Evolutionary conservation across 2,113 vertebrate genomes (phyloP), one percentile per base, ranked within the genome.

Genomic region (Lasiurus cinereus): DNA sequence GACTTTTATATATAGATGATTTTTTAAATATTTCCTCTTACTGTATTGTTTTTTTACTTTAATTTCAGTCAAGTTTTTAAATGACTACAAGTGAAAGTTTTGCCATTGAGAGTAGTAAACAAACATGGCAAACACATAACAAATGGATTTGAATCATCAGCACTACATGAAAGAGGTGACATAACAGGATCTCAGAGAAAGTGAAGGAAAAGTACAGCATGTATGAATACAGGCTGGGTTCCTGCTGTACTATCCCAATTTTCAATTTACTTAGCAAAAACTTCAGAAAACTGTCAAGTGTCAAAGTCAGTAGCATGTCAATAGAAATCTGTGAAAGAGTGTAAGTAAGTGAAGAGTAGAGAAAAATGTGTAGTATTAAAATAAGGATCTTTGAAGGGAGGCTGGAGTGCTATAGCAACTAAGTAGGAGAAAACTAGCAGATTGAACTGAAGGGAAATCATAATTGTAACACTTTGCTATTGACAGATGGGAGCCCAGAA

Each of bases 401-500:
- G 76, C 54, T 90, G 52, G 96, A 96, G 96, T 97, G 69, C 82
- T 97, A 96, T 97, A 96, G 96, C 91, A 96, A 97, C 96, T 85
- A 94, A 96, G 72, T 96, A 90, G 50, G 96, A 97, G 91, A 95
- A 96, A 98, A 31, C 27, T 91, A 90, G 83, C 97, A 96, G 83
- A 97, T 94, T 97, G 98, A 97, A 97, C 46, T 96, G 66, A 97
- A 94, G 50, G 90, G 66, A 98, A 92, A 54, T 97, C 83, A 88
- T 97, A 97, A 97, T 97, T 97, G 93, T 96, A 97, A 93, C 97
- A 97, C 92, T 95, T 96, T 43, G 93, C 64, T 96, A 59, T 87
- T 97, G 97, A 97, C 96, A 98, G 97, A 97, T 95, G 93, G 90
- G 97, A 50, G 21, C 62, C 95, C 97, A 98, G 97, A 97, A 98